Conservation (phyloP, 30 jellyfish, hydroid and myxozoan genomes). For the Hydractinia symbiolongicarpus region DNA sequence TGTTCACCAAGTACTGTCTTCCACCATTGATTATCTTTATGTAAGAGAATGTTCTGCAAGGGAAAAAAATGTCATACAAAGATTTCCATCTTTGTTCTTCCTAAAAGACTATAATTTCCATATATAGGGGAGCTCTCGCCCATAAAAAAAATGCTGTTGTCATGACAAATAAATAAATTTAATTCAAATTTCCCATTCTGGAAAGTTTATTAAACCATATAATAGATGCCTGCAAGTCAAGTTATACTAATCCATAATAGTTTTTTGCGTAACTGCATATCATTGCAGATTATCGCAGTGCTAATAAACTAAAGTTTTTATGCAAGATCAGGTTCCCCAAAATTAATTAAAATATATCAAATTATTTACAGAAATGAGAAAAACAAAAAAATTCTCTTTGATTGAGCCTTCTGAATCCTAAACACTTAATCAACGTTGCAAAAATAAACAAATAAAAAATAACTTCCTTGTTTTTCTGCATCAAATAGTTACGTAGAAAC, state of each 20-base stretch:
- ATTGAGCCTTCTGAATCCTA: too few species aligned
- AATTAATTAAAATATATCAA: not conserved
- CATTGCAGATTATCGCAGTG: too few species aligned
- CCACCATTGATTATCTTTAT: slow-evolving; percentile 90
- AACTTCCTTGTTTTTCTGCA: not conserved
- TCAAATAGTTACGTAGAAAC: not conserved
- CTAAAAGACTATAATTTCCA: too few species aligned
- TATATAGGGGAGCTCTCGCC: too few species aligned
- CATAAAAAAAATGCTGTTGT: too few species aligned
- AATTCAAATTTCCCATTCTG: too few species aligned
- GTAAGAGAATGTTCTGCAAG: slow-evolving; percentile 63
- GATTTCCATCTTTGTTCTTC: not conserved
- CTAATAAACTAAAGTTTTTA: not conserved
- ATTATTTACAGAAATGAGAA: not conserved
- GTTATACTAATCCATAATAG: too few species aligned
- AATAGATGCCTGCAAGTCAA: too few species aligned
- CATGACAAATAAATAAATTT: too few species aligned
- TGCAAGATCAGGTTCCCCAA: not conserved
- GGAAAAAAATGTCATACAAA: not conserved
- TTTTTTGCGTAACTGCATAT: too few species aligned
- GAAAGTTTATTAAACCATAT: too few species aligned
- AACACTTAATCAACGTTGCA: not conserved
- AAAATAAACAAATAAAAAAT: not conserved
- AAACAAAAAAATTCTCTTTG: not conserved
- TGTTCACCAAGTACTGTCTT: slow-evolving; percentile 72